Conservation (phyloP, 1,140 invertebrate genomes). For the Tetramorium simillimum region DNA sequence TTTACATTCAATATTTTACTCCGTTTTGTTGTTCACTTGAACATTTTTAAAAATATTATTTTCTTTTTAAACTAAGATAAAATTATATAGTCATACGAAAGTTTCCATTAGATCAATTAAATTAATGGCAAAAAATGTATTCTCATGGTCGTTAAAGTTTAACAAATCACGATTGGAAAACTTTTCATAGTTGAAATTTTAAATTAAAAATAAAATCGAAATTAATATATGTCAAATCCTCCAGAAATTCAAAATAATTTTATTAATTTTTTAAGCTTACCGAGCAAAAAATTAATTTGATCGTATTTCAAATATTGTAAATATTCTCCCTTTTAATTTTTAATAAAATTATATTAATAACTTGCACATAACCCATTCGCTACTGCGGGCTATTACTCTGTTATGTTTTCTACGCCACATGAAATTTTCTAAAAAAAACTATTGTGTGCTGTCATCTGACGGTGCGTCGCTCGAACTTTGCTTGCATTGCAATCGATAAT, state of each 20-base stretch:
- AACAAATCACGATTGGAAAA: not conserved
- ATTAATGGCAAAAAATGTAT: not conserved
- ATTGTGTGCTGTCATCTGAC: conserved; percentile 20
- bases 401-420: not conserved
- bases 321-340: not conserved
- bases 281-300: not conserved
- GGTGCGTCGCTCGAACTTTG: not conserved
- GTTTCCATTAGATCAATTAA: not conserved
- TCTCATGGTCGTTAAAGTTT: not conserved
- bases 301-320: not conserved
- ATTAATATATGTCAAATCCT: not conserved
- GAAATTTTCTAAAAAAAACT: not conserved
- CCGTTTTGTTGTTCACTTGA: no score
- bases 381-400: not conserved
- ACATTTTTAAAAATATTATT: not conserved
- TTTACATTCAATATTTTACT: no score
- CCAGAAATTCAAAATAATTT: not conserved
- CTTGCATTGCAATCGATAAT: not conserved
- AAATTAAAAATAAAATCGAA: not conserved
- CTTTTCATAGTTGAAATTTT: not conserved
- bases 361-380: not conserved
- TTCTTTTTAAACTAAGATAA: not conserved
- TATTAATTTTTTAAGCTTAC: not conserved
- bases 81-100: not conserved
- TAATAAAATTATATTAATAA: not conserved